Base-by-base conservation (phyloP, 2,797 vertebrate species). In the Linurgus olivaceus region DNA sequence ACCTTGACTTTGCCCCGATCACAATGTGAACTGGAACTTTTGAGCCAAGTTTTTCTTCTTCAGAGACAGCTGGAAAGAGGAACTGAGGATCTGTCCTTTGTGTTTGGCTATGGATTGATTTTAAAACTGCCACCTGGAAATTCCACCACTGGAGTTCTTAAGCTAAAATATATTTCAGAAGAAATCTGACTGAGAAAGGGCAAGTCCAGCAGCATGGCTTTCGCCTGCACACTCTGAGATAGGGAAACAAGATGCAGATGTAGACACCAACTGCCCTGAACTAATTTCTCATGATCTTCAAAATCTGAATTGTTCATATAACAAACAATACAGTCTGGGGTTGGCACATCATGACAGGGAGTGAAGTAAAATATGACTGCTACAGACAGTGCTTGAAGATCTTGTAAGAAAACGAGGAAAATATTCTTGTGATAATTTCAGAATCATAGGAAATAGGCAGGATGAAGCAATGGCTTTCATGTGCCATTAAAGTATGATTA, bases 381-480 rank as follows among this genome's bases (percentile, higher is more conserved):
- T 73, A 75, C 9, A 80, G 70, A 72, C 29, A 71, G 25, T 25
- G 31, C 26, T 75, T 80, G 76, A 51, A 95, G 62, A 45, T 47
- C 20, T 55, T 58, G 45, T 38, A 47, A 80, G 62, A 96, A 91
- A 95, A 71, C 1, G 0, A n/a, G 14, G 51, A 54, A 82, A 94
- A 59, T 52, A 78, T n/a, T 92, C 71, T 33, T 11, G 48, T 31
- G 67, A 70, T 81, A 13, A 87, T 50, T 93, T 88, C 87, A 86
- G 85, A 93, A 94, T 71, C 86, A 91, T 26, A 50, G 35, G 77
- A 94, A 96, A 81, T 65, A 91, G 12, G 65, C 51, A 78, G 29
- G 31, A 90, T 52, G 85, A 93, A 93, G 67, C 77, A 87, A 79
- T 5, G n/a, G 72, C 71, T 93, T 95, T 94, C 89, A 90, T 21